Evolutionary conservation across 2,797 vertebrate species (phyloP), one percentile per base, ranked within the genome.

Genomic region (Cossypha dichroa): DNA sequence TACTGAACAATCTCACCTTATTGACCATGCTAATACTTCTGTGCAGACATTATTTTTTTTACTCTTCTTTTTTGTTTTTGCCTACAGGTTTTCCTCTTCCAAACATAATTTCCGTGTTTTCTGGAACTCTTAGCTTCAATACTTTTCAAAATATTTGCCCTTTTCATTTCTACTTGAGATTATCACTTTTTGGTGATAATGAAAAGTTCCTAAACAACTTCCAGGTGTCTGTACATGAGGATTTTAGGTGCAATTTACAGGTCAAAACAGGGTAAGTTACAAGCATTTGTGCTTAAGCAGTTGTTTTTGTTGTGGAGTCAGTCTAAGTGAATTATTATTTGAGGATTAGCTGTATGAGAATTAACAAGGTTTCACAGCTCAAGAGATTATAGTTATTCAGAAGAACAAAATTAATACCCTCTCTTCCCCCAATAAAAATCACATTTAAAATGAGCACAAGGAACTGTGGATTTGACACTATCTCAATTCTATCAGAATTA

Each of bases 391-490:
- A 90, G 70, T 56, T 63, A 79, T 23, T 87, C 49, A 49, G n/a
- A 92, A 87, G 38, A 95, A 91, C 38, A 83, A 84, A 93, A 70
- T 63, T 69, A 95, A 92, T 56, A 67, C 55, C 19, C 28, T 79
- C 68, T 75, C 46, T 48, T 86, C 77, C 25, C 10, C 48, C 73
- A 90, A 79, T 67, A 88, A 94, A 86, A 93, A 79, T 22, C 45
- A 40, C 34, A 62, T 68, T 91, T 85, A 51, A 90, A 34, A 69
- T 5, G 20, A 80, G 55, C 43, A 77, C 25, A 81, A 63, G 40
- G 41, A 94, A 72, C 54, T 5, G 29, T 40, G 75, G 33, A 74
- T 93, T 25, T 25, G 28, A 64, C 46, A 66, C 5, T 34, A 66
- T 75, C 72, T 80, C 55, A 46, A 72, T 64, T 75, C 56, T 29